phyloP scores from a whole-genome alignment of 2,797 vertebrate species.

The Australoheros facetus region DNA sequence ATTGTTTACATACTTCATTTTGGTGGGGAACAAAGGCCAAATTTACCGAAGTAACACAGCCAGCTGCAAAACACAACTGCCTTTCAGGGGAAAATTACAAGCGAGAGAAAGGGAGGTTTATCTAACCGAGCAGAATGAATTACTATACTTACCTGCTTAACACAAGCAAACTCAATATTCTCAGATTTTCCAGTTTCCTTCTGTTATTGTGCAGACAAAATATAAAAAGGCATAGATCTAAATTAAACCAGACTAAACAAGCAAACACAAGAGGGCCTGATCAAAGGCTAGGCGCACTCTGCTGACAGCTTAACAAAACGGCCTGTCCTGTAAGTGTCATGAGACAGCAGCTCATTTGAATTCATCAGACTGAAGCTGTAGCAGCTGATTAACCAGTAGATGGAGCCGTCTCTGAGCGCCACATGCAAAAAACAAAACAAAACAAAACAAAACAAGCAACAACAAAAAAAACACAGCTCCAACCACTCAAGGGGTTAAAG shows the following conservation, averaged over 20 bases:
- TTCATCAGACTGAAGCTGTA: conserved; percentile 60
- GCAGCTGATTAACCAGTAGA: conserved; percentile 81
- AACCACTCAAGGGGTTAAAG: conserved; percentile 51
- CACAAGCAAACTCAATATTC: conserved; percentile 23
- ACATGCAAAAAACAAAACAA: background rate
- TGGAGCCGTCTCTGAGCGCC: conserved; percentile 72
- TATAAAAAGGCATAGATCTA: background rate
- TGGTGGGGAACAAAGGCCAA: conserved; percentile 56
- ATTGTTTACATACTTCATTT: conserved; percentile 78
- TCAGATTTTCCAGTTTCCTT: conserved; percentile 7
- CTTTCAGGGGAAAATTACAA: conserved; percentile 35
- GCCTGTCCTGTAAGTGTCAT: conserved; percentile 22
- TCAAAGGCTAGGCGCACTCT: conserved; percentile 2
- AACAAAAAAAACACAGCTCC: background rate
- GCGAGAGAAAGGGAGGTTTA: background rate
- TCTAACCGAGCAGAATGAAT: conserved; percentile 19
- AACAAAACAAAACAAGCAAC: background rate
- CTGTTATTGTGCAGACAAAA: conserved; percentile 20
- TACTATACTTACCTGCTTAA: conserved; percentile 32
- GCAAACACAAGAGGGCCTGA: background rate
- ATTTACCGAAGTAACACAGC: conserved; percentile 62
- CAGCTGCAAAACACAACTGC: conserved; percentile 44
- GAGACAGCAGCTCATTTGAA: conserved; percentile 51
- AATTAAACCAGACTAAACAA: conserved; percentile 43
- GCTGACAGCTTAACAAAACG: conserved; percentile 22